Evolutionary conservation across 2,797 vertebrate species (phyloP).

Genomic region (Octomys mimax): DNA sequence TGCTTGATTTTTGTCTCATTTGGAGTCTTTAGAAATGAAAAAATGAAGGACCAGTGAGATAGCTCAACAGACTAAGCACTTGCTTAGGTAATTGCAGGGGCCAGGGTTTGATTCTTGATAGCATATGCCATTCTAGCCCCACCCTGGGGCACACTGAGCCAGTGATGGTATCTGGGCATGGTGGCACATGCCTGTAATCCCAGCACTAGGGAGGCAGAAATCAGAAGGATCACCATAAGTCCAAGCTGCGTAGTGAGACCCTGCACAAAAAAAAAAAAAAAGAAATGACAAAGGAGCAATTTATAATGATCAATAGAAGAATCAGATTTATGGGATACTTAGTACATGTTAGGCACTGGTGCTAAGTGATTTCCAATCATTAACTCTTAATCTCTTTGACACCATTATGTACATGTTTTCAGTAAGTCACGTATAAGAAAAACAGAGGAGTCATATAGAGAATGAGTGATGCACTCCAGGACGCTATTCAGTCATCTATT

Average conservation of each 20-base stretch:
- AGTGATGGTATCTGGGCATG: too few relatives aligned
- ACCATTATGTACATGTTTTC: not conserved
- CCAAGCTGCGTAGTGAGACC: too few relatives aligned
- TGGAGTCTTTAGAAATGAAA: not conserved
- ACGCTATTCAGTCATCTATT: not conserved
- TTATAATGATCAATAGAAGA: not conserved
- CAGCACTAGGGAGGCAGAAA: too few relatives aligned
- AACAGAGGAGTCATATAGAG: not conserved
- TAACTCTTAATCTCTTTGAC: not conserved
- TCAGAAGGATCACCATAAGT: too few relatives aligned
- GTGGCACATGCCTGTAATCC: too few relatives aligned
- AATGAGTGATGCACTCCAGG: not conserved
- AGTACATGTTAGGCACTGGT: not conserved
- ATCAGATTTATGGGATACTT: not conserved
- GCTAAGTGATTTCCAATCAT: not conserved
- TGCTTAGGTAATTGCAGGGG: too few relatives aligned
- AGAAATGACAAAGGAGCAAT: not conserved
- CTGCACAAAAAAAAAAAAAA: too few relatives aligned
- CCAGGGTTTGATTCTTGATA: too few relatives aligned
- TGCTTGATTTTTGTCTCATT: not conserved
- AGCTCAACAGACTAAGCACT: too few relatives aligned
- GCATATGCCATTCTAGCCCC: too few relatives aligned
- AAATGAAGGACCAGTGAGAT: not conserved
- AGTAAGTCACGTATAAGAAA: not conserved
- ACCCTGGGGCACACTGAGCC: too few relatives aligned